A percentile compares a stretch with the other conserved stretches of the same genome.
These are phyloP conservation scores for Carassius gibelio DNA, from an alignment of 2,113 vertebrate genomes.

Conservation along the genomic window DNA sequence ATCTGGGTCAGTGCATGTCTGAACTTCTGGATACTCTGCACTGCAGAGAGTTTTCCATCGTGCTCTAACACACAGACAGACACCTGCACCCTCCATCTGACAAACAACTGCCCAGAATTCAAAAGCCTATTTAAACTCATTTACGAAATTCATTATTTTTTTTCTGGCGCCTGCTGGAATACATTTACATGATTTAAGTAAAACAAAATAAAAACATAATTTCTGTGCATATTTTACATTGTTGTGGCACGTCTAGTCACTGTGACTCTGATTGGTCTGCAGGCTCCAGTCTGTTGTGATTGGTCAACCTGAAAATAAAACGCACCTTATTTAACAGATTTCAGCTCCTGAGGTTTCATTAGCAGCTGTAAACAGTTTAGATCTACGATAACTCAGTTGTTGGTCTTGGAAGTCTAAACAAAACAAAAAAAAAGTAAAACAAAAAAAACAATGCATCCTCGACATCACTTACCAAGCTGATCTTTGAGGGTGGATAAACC, in stretches of 20 bases:
- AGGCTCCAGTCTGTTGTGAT: neutral
- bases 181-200: neutral
- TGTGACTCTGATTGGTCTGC: neutral
- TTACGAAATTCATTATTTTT: neutral
- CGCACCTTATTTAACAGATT: neutral
- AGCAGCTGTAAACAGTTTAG: neutral
- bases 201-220: neutral
- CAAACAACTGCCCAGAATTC: neutral
- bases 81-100: neutral
- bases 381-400: neutral
- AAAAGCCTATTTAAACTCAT: neutral
- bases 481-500: neutral
- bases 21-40: neutral
- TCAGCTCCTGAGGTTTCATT: neutral
- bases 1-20: conserved; percentile 33
- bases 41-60: neutral
- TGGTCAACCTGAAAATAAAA: neutral
- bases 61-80: conserved; percentile 6
- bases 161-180: neutral
- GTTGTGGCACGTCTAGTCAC: neutral
- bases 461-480: neutral
- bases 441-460: neutral
- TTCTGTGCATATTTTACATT: neutral
- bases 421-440: neutral
- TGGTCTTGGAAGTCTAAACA: neutral